These are phyloP conservation scores for Psococerastis gibbosa DNA, from an alignment of 2,888 invertebrate species.

Conservation along the genomic window DNA sequence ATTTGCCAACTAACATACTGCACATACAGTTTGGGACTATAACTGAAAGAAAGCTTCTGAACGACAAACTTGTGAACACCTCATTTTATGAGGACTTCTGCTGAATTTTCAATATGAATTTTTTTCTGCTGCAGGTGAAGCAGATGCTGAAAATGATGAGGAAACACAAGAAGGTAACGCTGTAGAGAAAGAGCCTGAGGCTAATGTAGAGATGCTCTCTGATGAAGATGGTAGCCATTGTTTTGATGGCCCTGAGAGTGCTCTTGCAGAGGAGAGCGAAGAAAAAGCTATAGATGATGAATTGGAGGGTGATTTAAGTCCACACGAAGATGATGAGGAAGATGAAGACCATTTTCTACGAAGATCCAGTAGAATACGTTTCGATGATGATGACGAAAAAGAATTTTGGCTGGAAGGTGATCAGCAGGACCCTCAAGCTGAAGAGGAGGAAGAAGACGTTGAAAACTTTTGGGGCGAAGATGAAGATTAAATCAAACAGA, in stretches of 20 bases:
- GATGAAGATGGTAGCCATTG: not conserved
- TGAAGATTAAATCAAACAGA: slow-evolving; percentile 4
- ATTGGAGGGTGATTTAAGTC: not conserved
- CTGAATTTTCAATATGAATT: too few species aligned
- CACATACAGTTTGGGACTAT: too few species aligned
- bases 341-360: not conserved
- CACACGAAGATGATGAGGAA: not conserved
- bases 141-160: not conserved
- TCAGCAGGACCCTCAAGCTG: not conserved
- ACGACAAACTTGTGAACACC: too few species aligned
- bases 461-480: slow-evolving; percentile 6
- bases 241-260: not conserved
- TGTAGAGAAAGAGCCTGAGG: slow-evolving; percentile 1
- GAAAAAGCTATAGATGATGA: not conserved
- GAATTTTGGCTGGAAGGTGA: slow-evolving; percentile 1
- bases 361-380: slow-evolving; percentile 7
- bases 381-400: slow-evolving; percentile 2
- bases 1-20: too few species aligned
- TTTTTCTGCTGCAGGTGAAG: not conserved
- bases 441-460: not conserved
- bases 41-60: too few species aligned
- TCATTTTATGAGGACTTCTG: too few species aligned
- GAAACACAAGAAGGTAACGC: not conserved
- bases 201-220: not conserved
- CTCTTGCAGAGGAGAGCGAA: not conserved